Evolutionary conservation across 2,797 vertebrate species (phyloP), one percentile per base, ranked within the genome.

Genomic region (Paratrypauchen microcephalus): DNA sequence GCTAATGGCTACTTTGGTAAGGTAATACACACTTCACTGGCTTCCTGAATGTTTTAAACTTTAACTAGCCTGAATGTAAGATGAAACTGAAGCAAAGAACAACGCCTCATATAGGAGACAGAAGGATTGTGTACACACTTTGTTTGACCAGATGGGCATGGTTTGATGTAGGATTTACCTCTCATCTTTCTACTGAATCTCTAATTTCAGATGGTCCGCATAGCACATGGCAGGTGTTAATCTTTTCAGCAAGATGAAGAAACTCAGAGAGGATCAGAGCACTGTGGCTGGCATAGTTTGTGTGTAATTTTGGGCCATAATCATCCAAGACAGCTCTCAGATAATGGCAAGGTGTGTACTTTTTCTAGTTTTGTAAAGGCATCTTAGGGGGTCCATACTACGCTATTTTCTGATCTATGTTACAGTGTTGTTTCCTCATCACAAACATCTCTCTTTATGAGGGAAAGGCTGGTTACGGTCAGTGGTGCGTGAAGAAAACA

Each of bases 221-320:
- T 45, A 81, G 69, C 73, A 82, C 84, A 76, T 69, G 74, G 80
- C 59, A 69, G 52, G 79, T 71, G 74, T 82, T 78, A 80, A 67
- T 80, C 72, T 81, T 79, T 75, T 79, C 79, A 69, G 72, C 71
- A 69, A 72, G 63, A 80, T 76, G 71, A 72, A 68, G 71, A 83
- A 74, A 73, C 66, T 75, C 77, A 59, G 71, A 80, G 75, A 59
- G 75, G 83, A 78, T 76, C 79, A 70, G 24, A 68, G n/a, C 77
- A 80, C 85, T 79, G 65, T 32, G 15, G 75, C 81, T 83, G 84
- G 82, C 78, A 71, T 65, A 70, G 57, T 80, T 79, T 83, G 69
- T 76, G 2, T 76, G 81, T 85, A 88, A 87, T 81, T 78, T 83
- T 69, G 70, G 76, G 8, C 65, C 56, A 82, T 87, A 90, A 88